These are phyloP conservation scores for Silurus lanzhouensis DNA, from an alignment of 2,797 vertebrate species.

Conservation along the genomic window DNA sequence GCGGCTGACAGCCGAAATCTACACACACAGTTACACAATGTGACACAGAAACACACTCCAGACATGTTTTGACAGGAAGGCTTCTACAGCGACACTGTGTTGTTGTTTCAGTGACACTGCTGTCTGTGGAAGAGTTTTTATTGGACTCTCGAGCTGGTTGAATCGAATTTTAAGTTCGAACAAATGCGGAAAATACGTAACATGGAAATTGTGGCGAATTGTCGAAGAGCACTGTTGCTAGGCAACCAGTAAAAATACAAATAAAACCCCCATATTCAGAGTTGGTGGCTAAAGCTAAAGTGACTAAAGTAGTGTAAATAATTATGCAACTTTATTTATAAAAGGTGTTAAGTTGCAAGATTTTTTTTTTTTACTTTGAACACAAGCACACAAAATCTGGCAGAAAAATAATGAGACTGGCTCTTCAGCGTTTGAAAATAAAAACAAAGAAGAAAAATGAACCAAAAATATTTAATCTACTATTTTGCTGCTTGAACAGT, in stretches of 20 bases:
- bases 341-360: not conserved
- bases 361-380: not conserved
- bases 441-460: not conserved
- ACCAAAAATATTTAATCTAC: not conserved
- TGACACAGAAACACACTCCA: not conserved
- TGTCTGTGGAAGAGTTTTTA: constrained; percentile 1
- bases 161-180: not conserved
- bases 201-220: not conserved
- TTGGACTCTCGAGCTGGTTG: not conserved
- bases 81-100: not conserved
- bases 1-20: not conserved
- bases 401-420: not conserved
- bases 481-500: not conserved
- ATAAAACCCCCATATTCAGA: not conserved
- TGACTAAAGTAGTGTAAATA: no score
- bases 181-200: not conserved
- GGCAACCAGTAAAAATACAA: not conserved
- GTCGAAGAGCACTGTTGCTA: not conserved
- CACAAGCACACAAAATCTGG: not conserved
- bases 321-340: not conserved
- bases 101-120: not conserved
- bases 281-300: not conserved
- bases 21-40: not conserved
- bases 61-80: not conserved
- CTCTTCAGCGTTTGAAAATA: not conserved